These are phyloP conservation scores for Tanypteryx hageni DNA, from an alignment of 2,888 invertebrate species.

Conservation along the genomic window DNA sequence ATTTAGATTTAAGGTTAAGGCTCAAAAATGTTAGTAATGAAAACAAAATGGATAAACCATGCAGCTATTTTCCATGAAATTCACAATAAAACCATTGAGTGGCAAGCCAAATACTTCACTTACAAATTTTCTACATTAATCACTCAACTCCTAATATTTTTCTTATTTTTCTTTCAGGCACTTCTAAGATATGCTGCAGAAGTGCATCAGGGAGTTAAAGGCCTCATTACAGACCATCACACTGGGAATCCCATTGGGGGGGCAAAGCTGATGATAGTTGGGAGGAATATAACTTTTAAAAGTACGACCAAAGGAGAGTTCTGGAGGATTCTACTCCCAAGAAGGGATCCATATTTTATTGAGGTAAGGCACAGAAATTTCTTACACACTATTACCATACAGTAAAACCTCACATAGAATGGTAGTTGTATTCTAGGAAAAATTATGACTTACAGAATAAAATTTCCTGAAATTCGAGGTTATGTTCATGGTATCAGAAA, in stretches of 20 bases:
- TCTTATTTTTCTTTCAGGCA: constrained; percentile 73
- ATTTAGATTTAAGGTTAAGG: no score
- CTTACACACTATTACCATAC: neutral
- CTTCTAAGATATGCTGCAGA: constrained; percentile 78
- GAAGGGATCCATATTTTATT: constrained; percentile 77
- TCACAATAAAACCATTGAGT: no score
- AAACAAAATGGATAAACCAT: neutral
- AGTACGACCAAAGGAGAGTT: constrained; percentile 79
- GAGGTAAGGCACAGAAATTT: constrained; percentile 73
- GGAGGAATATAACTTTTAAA: constrained; percentile 79
- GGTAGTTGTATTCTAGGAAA: no score
- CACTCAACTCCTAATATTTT: neutral
- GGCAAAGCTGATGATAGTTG: constrained; percentile 77
- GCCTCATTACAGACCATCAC: constrained; percentile 77
- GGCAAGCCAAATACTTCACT: no score
- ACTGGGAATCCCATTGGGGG: constrained; percentile 75
- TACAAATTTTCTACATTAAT: no score
- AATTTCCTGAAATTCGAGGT: no score
- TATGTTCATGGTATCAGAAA: no score
- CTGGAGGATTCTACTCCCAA: constrained; percentile 82
- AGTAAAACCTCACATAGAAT: no score
- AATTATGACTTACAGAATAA: no score
- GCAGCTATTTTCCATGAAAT: no score
- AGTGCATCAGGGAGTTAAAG: constrained; percentile 80
- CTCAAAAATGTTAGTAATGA: no score